A percentile compares a stretch with the other conserved stretches of the same genome.
Evolutionary conservation across 1,140 invertebrate genomes (phyloP).

Genomic region (Pararge aegeria): DNA sequence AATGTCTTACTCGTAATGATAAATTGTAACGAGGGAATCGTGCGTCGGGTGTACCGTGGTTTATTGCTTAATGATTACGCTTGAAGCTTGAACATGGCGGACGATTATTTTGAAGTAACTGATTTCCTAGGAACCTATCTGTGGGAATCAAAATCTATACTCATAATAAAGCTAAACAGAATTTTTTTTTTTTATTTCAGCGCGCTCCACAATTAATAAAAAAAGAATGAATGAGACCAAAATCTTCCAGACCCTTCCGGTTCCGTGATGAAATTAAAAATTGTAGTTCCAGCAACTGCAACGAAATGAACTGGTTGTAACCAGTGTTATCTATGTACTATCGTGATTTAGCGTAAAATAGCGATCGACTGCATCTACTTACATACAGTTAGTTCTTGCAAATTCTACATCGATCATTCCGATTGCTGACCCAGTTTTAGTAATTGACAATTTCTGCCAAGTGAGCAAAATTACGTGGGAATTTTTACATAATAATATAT

Average conservation of each 20-base stretch:
- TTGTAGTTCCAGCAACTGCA: no score
- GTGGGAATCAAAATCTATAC: no score
- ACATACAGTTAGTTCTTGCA: slow-evolving; percentile 2
- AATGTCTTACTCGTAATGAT: slow-evolving; percentile 16
- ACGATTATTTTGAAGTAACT: background rate
- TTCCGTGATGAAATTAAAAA: no score
- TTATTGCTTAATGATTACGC: slow-evolving; percentile 8
- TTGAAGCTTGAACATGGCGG: background rate
- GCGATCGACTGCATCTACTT: background rate
- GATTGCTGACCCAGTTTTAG: background rate
- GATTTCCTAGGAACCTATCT: no score
- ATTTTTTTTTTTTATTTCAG: no score
- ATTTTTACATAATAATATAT: no score
- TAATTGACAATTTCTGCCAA: slow-evolving; percentile 3
- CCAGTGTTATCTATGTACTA: no score
- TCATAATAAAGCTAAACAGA: no score
- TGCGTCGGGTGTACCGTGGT: background rate
- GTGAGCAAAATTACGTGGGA: background rate
- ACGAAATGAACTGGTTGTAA: no score
- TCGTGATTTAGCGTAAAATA: background rate
- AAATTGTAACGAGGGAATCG: slow-evolving; percentile 9
- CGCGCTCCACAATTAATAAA: no score
- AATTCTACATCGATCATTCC: slow-evolving; percentile 3
- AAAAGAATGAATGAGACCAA: no score
- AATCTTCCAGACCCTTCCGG: no score